Conservation (phyloP, 1,140 invertebrate genomes). For the Sogatella furcifera region DNA sequence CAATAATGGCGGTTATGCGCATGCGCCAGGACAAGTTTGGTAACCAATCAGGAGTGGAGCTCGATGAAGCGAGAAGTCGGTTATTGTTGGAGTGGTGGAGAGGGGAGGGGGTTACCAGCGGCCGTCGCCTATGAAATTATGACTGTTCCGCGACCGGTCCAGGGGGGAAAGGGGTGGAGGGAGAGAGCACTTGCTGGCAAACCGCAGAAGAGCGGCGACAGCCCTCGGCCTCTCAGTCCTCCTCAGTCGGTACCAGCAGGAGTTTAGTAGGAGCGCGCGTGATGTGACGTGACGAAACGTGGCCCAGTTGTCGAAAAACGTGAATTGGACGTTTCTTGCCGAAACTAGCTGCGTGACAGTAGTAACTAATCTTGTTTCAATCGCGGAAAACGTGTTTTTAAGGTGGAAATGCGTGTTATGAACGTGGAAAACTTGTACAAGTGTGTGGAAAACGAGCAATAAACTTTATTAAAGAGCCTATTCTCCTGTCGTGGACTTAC, state of each 20-base stretch:
- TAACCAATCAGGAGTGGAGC: conserved; percentile 8
- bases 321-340: too few species aligned
- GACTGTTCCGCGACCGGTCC: conserved; percentile 13
- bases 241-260: conserved; percentile 32
- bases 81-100: background rate
- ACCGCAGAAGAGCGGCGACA: conserved; percentile 3
- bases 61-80: conserved; percentile 11
- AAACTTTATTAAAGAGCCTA: background rate
- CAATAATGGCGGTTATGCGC: conserved; percentile 1
- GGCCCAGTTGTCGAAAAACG: too few species aligned
- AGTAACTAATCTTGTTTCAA: background rate
- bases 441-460: background rate
- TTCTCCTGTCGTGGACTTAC: background rate
- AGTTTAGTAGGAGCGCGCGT: conserved; percentile 33
- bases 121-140: conserved; percentile 11
- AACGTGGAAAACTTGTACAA: background rate
- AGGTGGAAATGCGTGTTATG: background rate
- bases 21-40: conserved; percentile 5
- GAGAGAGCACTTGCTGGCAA: conserved; percentile 19
- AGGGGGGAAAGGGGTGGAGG: conserved; percentile 9
- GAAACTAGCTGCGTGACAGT: conserved; percentile 26
- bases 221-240: background rate
- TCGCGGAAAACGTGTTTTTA: too few species aligned
- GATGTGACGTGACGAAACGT: conserved; percentile 13
- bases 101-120: background rate